Evolutionary conservation across 2,113 vertebrate genomes (phyloP).

Genomic region (Anoura caudifer): DNA sequence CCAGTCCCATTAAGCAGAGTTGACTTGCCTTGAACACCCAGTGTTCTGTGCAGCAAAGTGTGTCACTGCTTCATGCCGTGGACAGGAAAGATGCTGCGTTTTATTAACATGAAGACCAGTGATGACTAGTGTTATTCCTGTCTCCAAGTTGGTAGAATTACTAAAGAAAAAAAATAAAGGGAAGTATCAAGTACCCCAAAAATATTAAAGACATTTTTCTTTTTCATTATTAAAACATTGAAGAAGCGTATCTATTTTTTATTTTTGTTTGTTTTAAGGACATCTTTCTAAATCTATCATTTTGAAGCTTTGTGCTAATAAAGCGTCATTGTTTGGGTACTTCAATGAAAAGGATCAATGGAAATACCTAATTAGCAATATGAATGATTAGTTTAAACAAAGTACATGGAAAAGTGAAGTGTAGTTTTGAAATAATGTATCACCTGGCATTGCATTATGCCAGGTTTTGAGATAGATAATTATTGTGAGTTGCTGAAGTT

Average conservation of each 20-base stretch:
- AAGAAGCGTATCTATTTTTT: background rate
- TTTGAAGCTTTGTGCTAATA: background rate
- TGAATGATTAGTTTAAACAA: constrained; percentile 9
- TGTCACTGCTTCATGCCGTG: background rate
- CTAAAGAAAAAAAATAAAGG: background rate
- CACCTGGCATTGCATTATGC: background rate
- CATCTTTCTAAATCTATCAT: background rate
- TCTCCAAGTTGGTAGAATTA: background rate
- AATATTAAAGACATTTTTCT: background rate
- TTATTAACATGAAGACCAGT: background rate
- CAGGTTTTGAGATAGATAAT: background rate
- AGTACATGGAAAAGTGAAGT: background rate
- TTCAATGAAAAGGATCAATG: background rate
- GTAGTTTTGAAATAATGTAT: constrained; percentile 4
- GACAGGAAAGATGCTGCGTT: background rate
- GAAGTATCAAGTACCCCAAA: background rate
- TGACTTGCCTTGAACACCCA: background rate
- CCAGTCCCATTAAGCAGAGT: background rate
- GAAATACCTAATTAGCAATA: background rate
- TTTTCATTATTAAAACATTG: background rate
- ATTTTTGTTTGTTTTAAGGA: background rate
- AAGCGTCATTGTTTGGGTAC: background rate
- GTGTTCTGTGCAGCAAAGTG: background rate
- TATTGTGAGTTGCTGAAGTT: background rate
- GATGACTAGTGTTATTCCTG: too few relatives aligned